Base-by-base conservation (phyloP, 1,140 invertebrate species). In the Andrena cerasifolii region DNA sequence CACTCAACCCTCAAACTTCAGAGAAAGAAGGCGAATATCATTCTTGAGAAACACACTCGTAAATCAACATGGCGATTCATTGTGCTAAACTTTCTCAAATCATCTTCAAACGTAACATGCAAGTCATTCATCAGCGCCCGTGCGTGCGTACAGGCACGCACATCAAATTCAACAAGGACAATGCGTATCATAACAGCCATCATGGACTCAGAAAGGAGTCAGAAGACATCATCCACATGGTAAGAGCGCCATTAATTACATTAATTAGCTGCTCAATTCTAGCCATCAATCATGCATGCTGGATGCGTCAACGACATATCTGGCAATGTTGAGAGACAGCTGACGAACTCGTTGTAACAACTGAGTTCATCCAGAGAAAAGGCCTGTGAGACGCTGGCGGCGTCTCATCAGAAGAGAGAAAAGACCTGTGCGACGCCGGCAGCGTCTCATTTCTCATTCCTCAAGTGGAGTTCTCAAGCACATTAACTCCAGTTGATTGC, bases 1-100 rank as follows among this genome's bases (percentile, higher is more conserved):
- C 7, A 79, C 68, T 24, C 75, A 66, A 61, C 70, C 26, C 2
- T 49, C 47, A 49, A 53, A 78, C 28, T 68, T 56, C 45, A 54
- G 77, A 86, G 5, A 40, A 73, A 66, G 72, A 73, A 56, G 86
- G 83, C 61, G 87, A 89, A 81, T 62, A 83, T 28, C 80, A 85
- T 51, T 83, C 79, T 63, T 12, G 21, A 28, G 21, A 16, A 3
- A 83, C 80, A 12, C 76, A 83, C 80, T 14, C 70, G 80, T 14
- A 76, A 78, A 5, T 8, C 40, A n/a, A 21, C 21, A 12, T 78
- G 83, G 1, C 56, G 74, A 6, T 80, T 80, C 43, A 72, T 74
- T 14, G 77, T 85, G 0, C 47, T 67, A 5, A 24, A 78, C 8
- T 79, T 77, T 3, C 74, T 82, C 53, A 78, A 66, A 40, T 33